Conservation (phyloP, 2,888 invertebrate genomes). For the Entomobrya proxima region DNA sequence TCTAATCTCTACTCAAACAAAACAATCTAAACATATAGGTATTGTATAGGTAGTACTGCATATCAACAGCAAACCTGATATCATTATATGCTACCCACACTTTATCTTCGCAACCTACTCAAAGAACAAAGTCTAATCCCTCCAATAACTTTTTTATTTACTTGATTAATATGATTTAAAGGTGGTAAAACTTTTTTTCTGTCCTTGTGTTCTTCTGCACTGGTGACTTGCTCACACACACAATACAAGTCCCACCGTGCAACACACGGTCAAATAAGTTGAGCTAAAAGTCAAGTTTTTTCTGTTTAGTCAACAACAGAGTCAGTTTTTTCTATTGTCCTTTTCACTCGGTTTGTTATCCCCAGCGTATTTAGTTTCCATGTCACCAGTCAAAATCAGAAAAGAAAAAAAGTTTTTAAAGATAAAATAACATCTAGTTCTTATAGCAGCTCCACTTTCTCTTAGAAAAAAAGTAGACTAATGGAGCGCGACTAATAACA, state of each 20-base stretch:
- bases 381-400: not conserved
- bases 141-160: not conserved
- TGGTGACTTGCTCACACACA: too few relatives aligned
- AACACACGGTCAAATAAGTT: conserved; percentile 2
- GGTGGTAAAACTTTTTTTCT: not conserved
- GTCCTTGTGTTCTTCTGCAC: too few relatives aligned
- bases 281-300: not conserved
- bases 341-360: not conserved
- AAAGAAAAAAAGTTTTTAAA: not conserved
- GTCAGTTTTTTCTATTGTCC: not conserved
- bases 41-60: too few relatives aligned
- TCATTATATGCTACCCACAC: too few relatives aligned
- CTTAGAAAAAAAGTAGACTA: conserved; percentile 25
- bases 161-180: not conserved
- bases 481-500: conserved; percentile 52
- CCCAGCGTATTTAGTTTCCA: not conserved
- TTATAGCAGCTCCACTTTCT: not conserved
- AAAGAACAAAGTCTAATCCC: not conserved
- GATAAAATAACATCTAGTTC: not conserved
- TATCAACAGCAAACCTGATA: too few relatives aligned
- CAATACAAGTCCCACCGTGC: not conserved
- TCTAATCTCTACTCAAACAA: not conserved
- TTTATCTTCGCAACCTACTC: too few relatives aligned
- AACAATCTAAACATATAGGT: too few relatives aligned
- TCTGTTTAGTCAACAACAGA: not conserved